Percentiles rank a stretch among this genome's conserved stretches.
Evolutionary conservation across 1,140 invertebrate species (phyloP).

Genomic region (Leguminivora glycinivorella): DNA sequence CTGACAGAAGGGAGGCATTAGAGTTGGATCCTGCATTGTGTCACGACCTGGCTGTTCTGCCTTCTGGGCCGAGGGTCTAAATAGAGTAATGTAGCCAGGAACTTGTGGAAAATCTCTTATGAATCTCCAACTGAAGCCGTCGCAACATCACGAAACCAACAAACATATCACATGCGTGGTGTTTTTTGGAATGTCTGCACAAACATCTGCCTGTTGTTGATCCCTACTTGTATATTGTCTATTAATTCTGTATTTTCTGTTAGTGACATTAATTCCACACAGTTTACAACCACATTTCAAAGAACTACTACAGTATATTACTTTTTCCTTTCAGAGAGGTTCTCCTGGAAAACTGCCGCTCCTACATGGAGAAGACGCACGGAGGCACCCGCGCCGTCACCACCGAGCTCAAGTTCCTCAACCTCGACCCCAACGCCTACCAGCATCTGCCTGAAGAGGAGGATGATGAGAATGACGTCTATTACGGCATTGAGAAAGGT

Average conservation of each 20-base stretch:
- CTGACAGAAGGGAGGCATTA: slow-evolving; percentile 68
- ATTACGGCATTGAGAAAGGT: slow-evolving; percentile 78
- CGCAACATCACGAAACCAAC: slow-evolving; percentile 50
- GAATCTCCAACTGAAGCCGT: slow-evolving; percentile 43
- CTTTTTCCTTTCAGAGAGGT: slow-evolving; percentile 54
- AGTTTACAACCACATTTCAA: too few relatives aligned
- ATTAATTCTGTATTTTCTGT: too few relatives aligned
- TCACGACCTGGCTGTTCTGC: slow-evolving; percentile 80
- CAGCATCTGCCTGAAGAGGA: slow-evolving; percentile 66
- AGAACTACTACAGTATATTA: background rate
- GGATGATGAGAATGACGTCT: slow-evolving; percentile 65
- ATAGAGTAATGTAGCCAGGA: slow-evolving; percentile 69
- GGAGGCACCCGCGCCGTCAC: slow-evolving; percentile 68
- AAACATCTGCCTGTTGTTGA: too few relatives aligned
- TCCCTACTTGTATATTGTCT: too few relatives aligned
- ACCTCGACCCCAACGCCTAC: slow-evolving; percentile 63
- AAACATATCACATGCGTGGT: too few relatives aligned
- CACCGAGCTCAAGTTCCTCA: slow-evolving; percentile 72
- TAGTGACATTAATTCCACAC: too few relatives aligned
- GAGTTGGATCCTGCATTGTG: slow-evolving; percentile 70
- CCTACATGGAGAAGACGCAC: slow-evolving; percentile 69
- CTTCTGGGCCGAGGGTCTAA: slow-evolving; percentile 78
- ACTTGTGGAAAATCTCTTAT: slow-evolving; percentile 64
- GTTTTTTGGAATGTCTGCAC: too few relatives aligned
- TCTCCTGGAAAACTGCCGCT: slow-evolving; percentile 66